Percentiles rank a stretch among this genome's conserved stretches.
Conservation (phyloP, 2,113 vertebrate genomes). For the Xenopus tropicalis region DNA sequence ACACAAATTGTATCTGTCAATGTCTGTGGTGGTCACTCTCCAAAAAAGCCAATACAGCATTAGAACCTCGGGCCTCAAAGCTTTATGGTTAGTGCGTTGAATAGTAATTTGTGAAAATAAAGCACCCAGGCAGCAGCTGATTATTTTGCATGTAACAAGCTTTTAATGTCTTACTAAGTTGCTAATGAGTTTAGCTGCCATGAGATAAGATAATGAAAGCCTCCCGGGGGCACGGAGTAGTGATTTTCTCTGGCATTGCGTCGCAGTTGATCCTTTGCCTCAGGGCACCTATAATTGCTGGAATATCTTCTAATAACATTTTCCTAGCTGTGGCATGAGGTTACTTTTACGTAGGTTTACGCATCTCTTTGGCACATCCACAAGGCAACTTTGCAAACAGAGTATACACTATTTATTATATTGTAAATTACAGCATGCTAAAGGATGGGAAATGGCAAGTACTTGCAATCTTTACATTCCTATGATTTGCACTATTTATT, state of each 20-base stretch:
- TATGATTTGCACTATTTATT: too few relatives aligned
- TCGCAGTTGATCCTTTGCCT: conserved; percentile 26
- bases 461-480: too few relatives aligned
- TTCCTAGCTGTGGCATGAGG: conserved; percentile 1
- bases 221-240: conserved; percentile 14
- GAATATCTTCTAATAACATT: background rate
- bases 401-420: too few relatives aligned
- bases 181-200: conserved; percentile 29
- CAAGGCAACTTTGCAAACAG: too few relatives aligned
- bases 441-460: too few relatives aligned
- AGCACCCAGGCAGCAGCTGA: background rate
- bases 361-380: too few relatives aligned
- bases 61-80: background rate
- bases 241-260: conserved; percentile 10
- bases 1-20: background rate
- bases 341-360: background rate
- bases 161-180: conserved; percentile 22
- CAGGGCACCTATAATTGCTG: conserved; percentile 16
- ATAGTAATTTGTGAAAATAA: background rate
- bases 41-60: background rate
- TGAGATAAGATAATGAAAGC: conserved; percentile 35
- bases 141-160: conserved; percentile 24
- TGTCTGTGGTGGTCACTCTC: background rate
- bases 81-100: background rate
- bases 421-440: too few relatives aligned